Percentiles rank a stretch among this genome's conserved stretches.
Evolutionary conservation across 2,888 invertebrate genomes (phyloP).

Genomic region (Laspeyria flexula): DNA sequence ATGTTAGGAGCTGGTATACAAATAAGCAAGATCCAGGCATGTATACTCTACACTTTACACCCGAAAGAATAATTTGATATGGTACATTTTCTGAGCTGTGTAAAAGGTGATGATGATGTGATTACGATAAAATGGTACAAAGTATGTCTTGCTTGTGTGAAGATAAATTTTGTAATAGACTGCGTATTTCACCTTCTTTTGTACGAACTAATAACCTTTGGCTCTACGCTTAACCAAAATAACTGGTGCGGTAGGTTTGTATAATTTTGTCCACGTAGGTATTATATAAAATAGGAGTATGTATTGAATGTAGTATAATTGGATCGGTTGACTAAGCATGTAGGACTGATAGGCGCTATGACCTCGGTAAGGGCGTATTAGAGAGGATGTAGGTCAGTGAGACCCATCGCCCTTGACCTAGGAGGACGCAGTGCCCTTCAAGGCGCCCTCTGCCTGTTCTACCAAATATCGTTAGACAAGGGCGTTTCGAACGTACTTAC

Average conservation of each 20-base stretch:
- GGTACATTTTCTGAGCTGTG: too few relatives aligned
- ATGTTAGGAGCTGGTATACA: too few relatives aligned
- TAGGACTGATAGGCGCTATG: slow-evolving; percentile 51
- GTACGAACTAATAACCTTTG: background rate
- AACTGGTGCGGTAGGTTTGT: too few relatives aligned
- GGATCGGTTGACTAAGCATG: slow-evolving; percentile 55
- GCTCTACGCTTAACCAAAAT: too few relatives aligned
- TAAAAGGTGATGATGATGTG: too few relatives aligned
- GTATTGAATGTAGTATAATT: slow-evolving; percentile 25
- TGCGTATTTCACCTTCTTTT: background rate
- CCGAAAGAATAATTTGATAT: too few relatives aligned
- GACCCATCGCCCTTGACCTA: slow-evolving; percentile 79
- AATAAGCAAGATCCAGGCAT: too few relatives aligned
- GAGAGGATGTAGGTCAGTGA: slow-evolving; percentile 77
- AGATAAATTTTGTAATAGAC: background rate
- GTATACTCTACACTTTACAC: too few relatives aligned
- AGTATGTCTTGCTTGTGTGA: background rate
- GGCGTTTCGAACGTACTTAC: slow-evolving; percentile 46
- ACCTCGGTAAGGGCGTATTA: slow-evolving; percentile 72
- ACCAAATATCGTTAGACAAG: slow-evolving; percentile 66
- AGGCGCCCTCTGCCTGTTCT: slow-evolving; percentile 53
- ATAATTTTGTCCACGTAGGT: too few relatives aligned
- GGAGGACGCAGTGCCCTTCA: slow-evolving; percentile 68
- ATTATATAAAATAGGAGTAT: too few relatives aligned
- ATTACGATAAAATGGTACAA: too few relatives aligned